Base-by-base conservation (phyloP, 2,797 vertebrate species). In the Lophius americanus region DNA sequence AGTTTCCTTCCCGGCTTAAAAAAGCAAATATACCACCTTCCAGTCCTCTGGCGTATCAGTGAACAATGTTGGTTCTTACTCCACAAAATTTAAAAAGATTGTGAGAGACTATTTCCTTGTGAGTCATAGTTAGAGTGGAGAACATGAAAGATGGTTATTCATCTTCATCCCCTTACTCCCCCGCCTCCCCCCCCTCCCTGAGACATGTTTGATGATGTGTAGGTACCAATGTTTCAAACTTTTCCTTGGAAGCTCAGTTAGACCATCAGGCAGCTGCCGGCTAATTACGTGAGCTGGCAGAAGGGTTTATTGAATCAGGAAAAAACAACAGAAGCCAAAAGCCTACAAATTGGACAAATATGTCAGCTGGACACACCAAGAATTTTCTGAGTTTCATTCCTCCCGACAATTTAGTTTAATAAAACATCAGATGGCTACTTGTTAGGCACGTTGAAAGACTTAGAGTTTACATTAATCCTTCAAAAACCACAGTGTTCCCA, bases 1-100 rank as follows among this genome's bases (percentile, higher is more conserved):
- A 58, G 57, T 69, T 79, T 83, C 2, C 82, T 86, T 81, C 85
- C 76, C 44, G 62, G 71, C 59, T 65, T 46, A 53, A 58, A 55
- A 52, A 51, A 73, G 42, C 41, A 50, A 12, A 23, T 57, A 51
- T 64, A 33, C 51, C 42, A 51, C 36, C 67, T 51, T 65, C 47
- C 61, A 51, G 51, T 51, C 62, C 61, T 49, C 12, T 1, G n/a
- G 51, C 14, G 10, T 62, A 51, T 75, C 35, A 14, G 57, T 13
- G 12, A 68, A 52, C 50, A 32, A 73, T 63, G 42, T 39, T 7
- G 6, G 38, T 14, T 78, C 43, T 78, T 41, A 58, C 60, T 75
- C 44, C 67, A n/a, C 55, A 73, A 65, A 73, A 67, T 23, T 68
- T 33, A 60, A 68, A 64, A 8, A 47, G 49, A 41, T 62, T 73